Evolutionary conservation across 2,113 vertebrate species (phyloP).

Genomic region (Xenotilapia caudafasciata): DNA sequence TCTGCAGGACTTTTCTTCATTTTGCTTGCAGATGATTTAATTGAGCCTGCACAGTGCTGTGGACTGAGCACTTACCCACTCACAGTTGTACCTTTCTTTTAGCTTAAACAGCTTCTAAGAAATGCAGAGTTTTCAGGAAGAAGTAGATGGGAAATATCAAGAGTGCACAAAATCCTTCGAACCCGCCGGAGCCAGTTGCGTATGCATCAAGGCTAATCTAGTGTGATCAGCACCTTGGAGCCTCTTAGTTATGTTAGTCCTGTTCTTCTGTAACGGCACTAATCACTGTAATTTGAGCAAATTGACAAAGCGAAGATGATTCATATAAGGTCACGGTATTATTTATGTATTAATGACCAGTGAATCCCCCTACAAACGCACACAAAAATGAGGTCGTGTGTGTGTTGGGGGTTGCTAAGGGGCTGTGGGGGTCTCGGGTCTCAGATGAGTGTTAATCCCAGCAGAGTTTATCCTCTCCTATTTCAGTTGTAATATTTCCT

Average conservation of each 20-base stretch:
- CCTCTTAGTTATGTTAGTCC: neutral
- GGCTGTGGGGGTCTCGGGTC: neutral
- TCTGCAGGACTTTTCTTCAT: neutral
- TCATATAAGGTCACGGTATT: neutral
- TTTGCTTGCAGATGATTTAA: neutral
- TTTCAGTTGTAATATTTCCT: conserved; percentile 36
- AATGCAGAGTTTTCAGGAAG: neutral
- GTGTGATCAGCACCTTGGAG: neutral
- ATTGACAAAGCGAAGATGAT: neutral
- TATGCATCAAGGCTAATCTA: neutral
- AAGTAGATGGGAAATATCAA: neutral
- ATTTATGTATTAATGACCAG: neutral
- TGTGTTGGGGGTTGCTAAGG: neutral
- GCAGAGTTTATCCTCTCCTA: conserved; percentile 18
- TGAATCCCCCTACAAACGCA: neutral
- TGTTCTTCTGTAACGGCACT: neutral
- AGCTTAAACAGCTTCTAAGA: neutral
- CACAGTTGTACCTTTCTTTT: neutral
- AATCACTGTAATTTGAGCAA: neutral
- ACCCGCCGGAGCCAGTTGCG: neutral
- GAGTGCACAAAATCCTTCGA: neutral
- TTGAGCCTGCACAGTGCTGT: neutral
- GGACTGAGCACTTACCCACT: neutral
- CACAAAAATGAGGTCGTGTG: neutral
- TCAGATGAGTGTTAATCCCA: conserved; percentile 19